Evolutionary conservation across 1,140 invertebrate species (phyloP).

Genomic region (Pseudomyrmex pallidus): DNA sequence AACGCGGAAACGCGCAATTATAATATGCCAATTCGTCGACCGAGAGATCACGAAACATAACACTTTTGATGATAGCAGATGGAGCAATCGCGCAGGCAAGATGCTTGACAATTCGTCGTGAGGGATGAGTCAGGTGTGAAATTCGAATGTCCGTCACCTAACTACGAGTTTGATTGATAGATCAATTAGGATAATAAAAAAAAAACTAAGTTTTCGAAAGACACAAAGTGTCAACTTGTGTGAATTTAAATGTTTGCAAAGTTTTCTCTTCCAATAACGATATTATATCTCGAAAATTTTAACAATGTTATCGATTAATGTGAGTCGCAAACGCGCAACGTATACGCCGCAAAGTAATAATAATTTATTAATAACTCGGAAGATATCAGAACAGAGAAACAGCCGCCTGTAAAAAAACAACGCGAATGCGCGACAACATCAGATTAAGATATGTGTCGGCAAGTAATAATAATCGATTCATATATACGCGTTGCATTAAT

Average conservation of each 20-base stretch:
- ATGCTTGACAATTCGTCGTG: too few relatives aligned
- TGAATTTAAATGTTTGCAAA: not conserved
- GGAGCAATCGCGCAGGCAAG: too few relatives aligned
- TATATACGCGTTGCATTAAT: constrained; percentile 46
- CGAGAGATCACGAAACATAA: constrained; percentile 7
- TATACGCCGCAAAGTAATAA: constrained; percentile 28
- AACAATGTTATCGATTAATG: constrained; percentile 25
- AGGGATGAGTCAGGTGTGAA: too few relatives aligned
- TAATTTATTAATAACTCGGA: constrained; percentile 48
- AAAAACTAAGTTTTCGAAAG: too few relatives aligned
- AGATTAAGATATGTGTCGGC: constrained; percentile 53
- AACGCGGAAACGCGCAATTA: constrained; percentile 62
- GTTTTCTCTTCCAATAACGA: not conserved
- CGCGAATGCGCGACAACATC: not conserved
- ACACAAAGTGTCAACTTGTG: too few relatives aligned
- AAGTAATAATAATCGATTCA: constrained; percentile 40
- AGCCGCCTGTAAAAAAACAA: constrained; percentile 43
- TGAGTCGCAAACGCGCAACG: too few relatives aligned
- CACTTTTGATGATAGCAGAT: not conserved
- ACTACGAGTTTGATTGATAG: too few relatives aligned
- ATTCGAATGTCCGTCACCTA: too few relatives aligned
- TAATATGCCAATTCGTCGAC: constrained; percentile 44
- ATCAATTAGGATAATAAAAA: too few relatives aligned
- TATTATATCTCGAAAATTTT: not conserved
- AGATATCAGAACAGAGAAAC: constrained; percentile 35